These are phyloP conservation scores for Lamprologus tigripictilis DNA, from an alignment of 2,113 vertebrate species.

Conservation along the genomic window DNA sequence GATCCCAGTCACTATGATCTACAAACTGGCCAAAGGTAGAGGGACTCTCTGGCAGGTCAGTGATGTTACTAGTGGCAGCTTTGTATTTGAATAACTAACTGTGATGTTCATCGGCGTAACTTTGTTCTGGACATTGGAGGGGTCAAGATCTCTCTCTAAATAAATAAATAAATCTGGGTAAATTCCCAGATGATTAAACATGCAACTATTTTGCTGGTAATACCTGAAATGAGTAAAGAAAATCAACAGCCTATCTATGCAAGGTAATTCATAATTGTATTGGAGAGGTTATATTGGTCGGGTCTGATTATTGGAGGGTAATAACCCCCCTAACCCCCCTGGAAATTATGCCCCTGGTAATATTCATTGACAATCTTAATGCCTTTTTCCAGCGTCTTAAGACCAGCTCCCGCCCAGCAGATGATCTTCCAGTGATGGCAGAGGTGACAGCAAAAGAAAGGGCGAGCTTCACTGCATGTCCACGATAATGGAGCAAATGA, in stretches of 20 bases:
- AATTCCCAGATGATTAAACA: not conserved
- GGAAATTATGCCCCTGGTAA: not conserved
- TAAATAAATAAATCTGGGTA: not conserved
- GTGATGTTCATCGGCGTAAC: not conserved
- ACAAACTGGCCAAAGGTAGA: constrained; percentile 43
- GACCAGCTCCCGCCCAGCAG: constrained; percentile 14
- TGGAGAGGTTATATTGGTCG: not conserved
- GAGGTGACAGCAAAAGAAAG: constrained; percentile 31
- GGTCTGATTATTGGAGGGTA: not conserved
- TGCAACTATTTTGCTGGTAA: not conserved
- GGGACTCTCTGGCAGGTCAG: constrained; percentile 60
- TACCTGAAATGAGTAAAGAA: not conserved
- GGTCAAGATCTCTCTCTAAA: not conserved
- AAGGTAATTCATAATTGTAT: not conserved
- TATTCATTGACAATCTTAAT: not conserved
- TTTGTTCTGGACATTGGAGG: not conserved
- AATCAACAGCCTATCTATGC: not conserved
- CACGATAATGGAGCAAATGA: not conserved
- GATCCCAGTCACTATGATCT: constrained; percentile 59
- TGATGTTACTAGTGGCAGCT: not conserved
- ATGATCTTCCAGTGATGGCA: constrained; percentile 32
- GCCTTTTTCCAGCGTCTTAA: constrained; percentile 41
- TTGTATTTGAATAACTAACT: not conserved
- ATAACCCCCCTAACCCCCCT: not conserved
- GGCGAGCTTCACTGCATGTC: not conserved